A percentile compares a stretch with the other conserved stretches of the same genome.
These are phyloP conservation scores for Polydrusus cervinus DNA, from an alignment of 2,888 invertebrate genomes.

Conservation along the genomic window DNA sequence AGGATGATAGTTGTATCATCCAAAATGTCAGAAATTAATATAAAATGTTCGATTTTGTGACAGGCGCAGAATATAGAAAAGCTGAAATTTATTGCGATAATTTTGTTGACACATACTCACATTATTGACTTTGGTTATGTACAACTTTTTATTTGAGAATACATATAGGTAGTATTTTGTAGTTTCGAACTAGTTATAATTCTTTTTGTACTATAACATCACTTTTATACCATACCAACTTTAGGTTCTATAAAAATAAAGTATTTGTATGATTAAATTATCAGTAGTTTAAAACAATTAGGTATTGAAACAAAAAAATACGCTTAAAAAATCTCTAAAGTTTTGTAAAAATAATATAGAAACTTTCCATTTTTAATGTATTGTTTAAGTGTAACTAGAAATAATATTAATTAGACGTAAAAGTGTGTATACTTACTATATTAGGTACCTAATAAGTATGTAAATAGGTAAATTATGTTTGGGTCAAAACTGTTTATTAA, in stretches of 20 bases:
- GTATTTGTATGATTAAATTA: constrained; percentile 19
- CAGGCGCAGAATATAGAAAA: no score
- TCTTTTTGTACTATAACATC: constrained; percentile 15
- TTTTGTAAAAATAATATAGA: constrained; percentile 60
- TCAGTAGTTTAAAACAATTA: constrained; percentile 12
- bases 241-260: not conserved
- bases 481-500: constrained; percentile 64
- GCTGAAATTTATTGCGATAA: no score
- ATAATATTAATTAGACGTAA: constrained; percentile 13
- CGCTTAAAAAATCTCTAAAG: constrained; percentile 58
- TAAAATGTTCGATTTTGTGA: no score
- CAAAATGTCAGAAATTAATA: no score
- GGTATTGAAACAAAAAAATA: constrained; percentile 52
- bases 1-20: no score
- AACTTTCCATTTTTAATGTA: constrained; percentile 56
- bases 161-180: constrained; percentile 13
- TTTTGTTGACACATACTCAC: not conserved
- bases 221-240: constrained; percentile 6
- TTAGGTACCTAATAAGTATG: constrained; percentile 58
- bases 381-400: constrained; percentile 18
- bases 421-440: constrained; percentile 58
- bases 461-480: constrained; percentile 64
- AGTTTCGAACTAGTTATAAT: constrained; percentile 12
- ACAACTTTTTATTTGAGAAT: not conserved
- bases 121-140: not conserved